Conservation (phyloP, 2,797 vertebrate species). For the Phyllotis vaccarum region DNA sequence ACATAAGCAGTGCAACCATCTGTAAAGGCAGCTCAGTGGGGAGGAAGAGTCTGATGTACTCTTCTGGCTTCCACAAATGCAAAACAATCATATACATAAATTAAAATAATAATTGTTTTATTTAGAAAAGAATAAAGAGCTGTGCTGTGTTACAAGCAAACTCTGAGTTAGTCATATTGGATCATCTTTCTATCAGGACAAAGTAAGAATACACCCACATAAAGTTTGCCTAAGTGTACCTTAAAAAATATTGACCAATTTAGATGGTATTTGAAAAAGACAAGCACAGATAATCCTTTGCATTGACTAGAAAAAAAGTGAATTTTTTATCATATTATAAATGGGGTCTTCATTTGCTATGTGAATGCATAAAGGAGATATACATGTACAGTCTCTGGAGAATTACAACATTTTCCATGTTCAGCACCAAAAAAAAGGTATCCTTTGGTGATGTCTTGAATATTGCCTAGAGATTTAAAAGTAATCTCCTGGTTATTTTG, state of each 20-base stretch:
- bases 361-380: too few species aligned
- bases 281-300: neutral
- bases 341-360: neutral
- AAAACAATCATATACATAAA: neutral
- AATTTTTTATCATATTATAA: slow-evolving; percentile 23
- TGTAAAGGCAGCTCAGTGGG: neutral
- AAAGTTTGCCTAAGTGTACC: neutral
- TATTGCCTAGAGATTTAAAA: neutral
- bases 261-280: slow-evolving; percentile 8
- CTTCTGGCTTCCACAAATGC: too few species aligned
- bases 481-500: slow-evolving; percentile 23
- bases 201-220: neutral
- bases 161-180: neutral
- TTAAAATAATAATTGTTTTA: neutral
- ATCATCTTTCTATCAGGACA: neutral
- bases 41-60: too few species aligned
- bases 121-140: neutral
- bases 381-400: too few species aligned
- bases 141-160: neutral
- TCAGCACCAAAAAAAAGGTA: neutral
- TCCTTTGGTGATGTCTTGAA: neutral
- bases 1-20: neutral
- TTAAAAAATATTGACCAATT: neutral
- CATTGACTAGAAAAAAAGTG: neutral
- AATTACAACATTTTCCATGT: neutral